Evolutionary conservation across 2,888 invertebrate genomes (phyloP), one percentile per base, ranked within the genome.

Genomic region (Cartodere bifasciata): DNA sequence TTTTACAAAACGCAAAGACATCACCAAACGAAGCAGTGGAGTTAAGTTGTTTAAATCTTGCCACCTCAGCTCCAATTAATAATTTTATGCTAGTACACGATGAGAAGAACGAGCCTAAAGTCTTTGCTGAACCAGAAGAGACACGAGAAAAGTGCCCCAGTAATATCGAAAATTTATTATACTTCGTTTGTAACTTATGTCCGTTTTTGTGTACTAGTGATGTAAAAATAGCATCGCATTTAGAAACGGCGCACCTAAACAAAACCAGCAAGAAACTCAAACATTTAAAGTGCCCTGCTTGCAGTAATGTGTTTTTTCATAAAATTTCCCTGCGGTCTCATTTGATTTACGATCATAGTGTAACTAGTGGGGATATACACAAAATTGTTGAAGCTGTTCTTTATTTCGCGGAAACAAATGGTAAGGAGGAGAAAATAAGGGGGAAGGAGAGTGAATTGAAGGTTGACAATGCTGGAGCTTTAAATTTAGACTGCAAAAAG

Each of bases 311-410:
- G 2, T 79, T 79, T 47, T 72, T 70, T 44, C 67, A 69, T 6
- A 67, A 68, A 44, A 67, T 72, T 45, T 71, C 74, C 1, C 53
- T 80, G 1, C 61, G 72, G 42, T 65, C 67, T 4, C 80, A 81
- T 50, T 58, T 80, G 4, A 64, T 71, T 13, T 68, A 71, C 45
- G 79, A 80, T 50, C 80, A 81, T 50, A 70, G 72, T 53, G 73
- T 80, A 62, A 66, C 63, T 17, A 63, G 65, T 32, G 64, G 65
- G 41, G 75, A 77, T 47, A 58, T 73, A 2, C 64, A 64, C 39
- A 65, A 66, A 52, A 66, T 76, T 53, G 56, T 73, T 1, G 67
- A 66, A 48, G 68, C 67, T 40, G 58, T 69, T 7, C 58, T 69
- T 2, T 54, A 50, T 43, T 52, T 50, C 37, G 48, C 54, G 2